Evolutionary conservation across 2,888 invertebrate species (phyloP), one percentile per base, ranked within the genome.

Genomic region (Chymomyza amoena): DNA sequence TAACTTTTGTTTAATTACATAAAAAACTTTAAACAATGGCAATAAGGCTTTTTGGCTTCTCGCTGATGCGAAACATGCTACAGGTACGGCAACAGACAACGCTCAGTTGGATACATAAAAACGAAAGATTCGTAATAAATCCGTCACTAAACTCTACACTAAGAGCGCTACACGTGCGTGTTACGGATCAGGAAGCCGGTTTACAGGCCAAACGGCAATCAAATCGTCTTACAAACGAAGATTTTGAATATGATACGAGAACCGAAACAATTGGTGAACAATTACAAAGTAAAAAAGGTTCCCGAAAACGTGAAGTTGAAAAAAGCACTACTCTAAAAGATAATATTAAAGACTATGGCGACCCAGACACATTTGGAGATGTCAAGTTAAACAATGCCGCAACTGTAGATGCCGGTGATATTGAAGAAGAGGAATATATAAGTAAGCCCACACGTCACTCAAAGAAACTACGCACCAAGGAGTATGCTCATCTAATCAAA

Each of bases 401-500:
- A 20, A 10, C 56, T 1, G 69, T 72, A n/a, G 68, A 93, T 78
- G 93, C 93, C 84, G 94, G 93, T 61, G 95, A 95, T 89, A 80
- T 93, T 39, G 91, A 92, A 79, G 95, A 95, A 90, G 93, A 94
- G 75, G 92, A 93, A 61, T 93, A 92, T 87, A 87, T 93, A 66
- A 91, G 93, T 78, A 93, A 94, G 77, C 90, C 91, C 57, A 93
- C 94, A 4, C 77, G 92, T n/a, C 78, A 81, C 28, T 89, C 91
- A 1, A 93, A 93, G 80, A 93, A 94, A 88, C 89, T 94, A 16
- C 92, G 93, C 4, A 93, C 92, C 0, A 94, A 93, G 80, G 93
- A 95, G 80, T 96, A 96, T 92, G 94, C 94, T 0, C 93, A 94
- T 78, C 90, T 95, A 72, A 96, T 97, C 5, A 96, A 96, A 89